Conservation (phyloP, 2,113 vertebrate species). For the Corvus cornix region DNA sequence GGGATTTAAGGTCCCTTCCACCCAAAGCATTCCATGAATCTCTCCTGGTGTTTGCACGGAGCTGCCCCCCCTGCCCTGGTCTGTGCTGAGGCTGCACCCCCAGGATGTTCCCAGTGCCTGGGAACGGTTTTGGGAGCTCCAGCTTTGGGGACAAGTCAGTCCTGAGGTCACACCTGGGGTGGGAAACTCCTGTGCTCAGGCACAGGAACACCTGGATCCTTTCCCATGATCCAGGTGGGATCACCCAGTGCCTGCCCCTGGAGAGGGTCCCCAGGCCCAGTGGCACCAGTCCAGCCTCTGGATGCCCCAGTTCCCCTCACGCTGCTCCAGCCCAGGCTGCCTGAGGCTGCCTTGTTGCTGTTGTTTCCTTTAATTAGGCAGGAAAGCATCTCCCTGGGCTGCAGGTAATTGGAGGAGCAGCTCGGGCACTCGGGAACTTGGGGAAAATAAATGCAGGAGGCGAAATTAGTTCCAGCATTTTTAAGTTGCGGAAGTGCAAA, state of each 20-base stretch:
- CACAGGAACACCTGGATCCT: not conserved
- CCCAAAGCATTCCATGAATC: not conserved
- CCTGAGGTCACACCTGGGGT: not conserved
- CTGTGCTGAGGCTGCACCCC: not conserved
- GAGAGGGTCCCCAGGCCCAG: not conserved
- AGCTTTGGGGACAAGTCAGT: not conserved
- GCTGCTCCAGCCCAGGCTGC: accelerated
- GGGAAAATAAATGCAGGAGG: not conserved
- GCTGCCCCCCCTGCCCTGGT: not conserved
- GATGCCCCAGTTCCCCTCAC: not conserved
- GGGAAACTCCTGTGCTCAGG: no score
- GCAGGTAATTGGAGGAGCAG: not conserved
- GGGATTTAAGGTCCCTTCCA: not conserved
- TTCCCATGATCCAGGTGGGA: accelerated
- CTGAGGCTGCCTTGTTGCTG: not conserved
- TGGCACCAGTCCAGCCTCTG: accelerated
- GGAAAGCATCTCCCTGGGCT: not conserved
- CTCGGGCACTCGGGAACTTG: not conserved
- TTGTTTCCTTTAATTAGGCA: not conserved
- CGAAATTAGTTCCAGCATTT: not conserved
- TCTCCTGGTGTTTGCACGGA: not conserved
- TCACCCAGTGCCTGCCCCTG: accelerated
- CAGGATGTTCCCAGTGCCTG: not conserved
- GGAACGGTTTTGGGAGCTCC: not conserved
- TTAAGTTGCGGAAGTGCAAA: not conserved